Conservation (phyloP, 2,888 invertebrate genomes). For the Cantharis flavilabris region DNA sequence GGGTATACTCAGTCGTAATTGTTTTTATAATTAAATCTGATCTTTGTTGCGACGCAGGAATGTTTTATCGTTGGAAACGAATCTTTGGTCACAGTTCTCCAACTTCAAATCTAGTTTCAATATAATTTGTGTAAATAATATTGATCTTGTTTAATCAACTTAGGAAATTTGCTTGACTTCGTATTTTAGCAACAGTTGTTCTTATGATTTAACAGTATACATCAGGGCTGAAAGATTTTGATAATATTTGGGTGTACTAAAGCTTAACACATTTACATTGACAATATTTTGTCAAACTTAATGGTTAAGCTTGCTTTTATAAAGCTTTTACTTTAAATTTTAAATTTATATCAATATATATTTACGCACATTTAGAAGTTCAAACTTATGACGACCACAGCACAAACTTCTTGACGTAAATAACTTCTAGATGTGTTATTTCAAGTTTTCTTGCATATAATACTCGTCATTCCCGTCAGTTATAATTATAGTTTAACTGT, state of each 20-base stretch:
- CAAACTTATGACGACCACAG: conserved; percentile 5
- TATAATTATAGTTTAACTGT: conserved; percentile 6
- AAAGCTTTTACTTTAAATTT: not conserved
- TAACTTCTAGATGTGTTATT: conserved; percentile 15
- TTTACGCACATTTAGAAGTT: conserved; percentile 6
- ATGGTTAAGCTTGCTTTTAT: not conserved
- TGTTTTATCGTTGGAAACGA: not conserved
- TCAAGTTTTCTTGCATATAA: conserved; percentile 16
- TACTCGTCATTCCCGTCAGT: conserved; percentile 11
- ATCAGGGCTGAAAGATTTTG: not conserved
- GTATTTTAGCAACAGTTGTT: not conserved
- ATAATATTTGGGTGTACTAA: not conserved
- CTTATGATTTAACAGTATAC: not conserved
- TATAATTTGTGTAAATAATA: not conserved
- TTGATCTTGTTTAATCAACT: not conserved
- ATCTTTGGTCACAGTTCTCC: not conserved
- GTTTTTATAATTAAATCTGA: not conserved
- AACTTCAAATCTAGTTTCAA: not conserved
- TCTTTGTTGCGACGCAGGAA: not conserved
- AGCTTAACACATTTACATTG: not conserved
- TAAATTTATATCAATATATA: conserved; percentile 8
- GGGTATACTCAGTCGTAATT: not conserved
- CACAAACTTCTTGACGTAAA: conserved; percentile 16
- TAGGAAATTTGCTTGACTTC: not conserved
- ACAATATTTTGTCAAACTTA: not conserved